Percentiles rank a stretch among this genome's conserved stretches.
These are phyloP conservation scores for Cydia strobilella DNA, from an alignment of 1,140 invertebrate species.

Conservation along the genomic window DNA sequence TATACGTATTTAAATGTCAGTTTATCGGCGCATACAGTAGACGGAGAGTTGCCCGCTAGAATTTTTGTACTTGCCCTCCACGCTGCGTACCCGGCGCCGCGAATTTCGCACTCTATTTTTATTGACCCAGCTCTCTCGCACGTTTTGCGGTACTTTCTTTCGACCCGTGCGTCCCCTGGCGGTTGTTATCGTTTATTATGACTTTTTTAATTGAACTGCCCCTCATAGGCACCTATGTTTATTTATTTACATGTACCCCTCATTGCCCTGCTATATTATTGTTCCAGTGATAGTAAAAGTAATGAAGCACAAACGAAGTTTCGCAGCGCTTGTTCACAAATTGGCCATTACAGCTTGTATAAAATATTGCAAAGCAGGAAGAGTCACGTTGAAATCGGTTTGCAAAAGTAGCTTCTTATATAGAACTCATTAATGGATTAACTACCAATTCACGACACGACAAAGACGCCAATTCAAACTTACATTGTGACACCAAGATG, in stretches of 20 bases:
- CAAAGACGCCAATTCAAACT: too few species aligned
- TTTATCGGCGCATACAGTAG: neutral
- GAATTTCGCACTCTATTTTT: conserved; percentile 39
- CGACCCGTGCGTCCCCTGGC: conserved; percentile 42
- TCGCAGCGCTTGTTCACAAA: conserved; percentile 2
- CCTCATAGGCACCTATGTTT: conserved; percentile 35
- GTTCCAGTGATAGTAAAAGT: conserved; percentile 14
- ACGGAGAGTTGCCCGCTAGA: conserved; percentile 1
- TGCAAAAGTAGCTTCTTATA: too few species aligned
- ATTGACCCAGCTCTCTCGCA: conserved; percentile 37
- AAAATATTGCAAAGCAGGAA: neutral
- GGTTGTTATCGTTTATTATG: conserved; percentile 50
- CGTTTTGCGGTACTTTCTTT: conserved; percentile 46
- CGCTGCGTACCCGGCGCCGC: conserved; percentile 27
- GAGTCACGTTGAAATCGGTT: neutral
- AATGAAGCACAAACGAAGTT: conserved; percentile 24
- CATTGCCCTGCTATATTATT: conserved; percentile 1
- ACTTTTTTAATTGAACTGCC: conserved; percentile 50
- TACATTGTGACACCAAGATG: too few species aligned
- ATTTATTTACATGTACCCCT: conserved; percentile 24
- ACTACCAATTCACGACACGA: too few species aligned
- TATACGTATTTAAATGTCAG: neutral
- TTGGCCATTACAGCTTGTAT: conserved; percentile 1
- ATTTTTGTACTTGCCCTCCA: neutral
- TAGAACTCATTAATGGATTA: too few species aligned